These are phyloP conservation scores for Lochmaea crataegi DNA, from an alignment of 2,888 invertebrate species.

Conservation along the genomic window DNA sequence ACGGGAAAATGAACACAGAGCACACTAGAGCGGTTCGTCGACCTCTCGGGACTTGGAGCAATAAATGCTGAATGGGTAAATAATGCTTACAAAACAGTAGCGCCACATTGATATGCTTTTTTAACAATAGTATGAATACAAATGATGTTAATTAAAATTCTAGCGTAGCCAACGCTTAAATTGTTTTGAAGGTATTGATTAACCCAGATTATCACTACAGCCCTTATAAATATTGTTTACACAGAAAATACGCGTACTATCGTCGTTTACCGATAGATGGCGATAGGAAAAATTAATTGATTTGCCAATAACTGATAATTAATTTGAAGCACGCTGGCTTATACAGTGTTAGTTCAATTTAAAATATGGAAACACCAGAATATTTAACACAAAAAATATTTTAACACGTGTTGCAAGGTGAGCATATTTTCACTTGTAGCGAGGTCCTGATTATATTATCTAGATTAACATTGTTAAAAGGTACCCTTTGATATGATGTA, in stretches of 20 bases:
- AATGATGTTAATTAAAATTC: not conserved
- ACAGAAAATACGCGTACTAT: not conserved
- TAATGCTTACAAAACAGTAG: slow-evolving; percentile 31
- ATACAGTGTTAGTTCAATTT: too few species aligned
- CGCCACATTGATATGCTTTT: slow-evolving; percentile 5
- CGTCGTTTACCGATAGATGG: too few species aligned
- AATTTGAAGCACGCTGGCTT: not conserved
- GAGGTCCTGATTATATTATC: too few species aligned
- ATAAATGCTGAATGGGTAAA: slow-evolving; percentile 36
- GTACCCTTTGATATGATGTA: too few species aligned
- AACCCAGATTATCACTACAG: not conserved
- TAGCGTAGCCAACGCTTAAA: not conserved
- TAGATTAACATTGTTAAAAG: too few species aligned
- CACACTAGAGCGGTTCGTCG: slow-evolving; percentile 32
- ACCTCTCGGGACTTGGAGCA: slow-evolving; percentile 32
- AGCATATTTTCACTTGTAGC: too few species aligned
- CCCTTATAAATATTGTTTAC: not conserved
- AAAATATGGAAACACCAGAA: too few species aligned
- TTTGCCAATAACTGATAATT: not conserved
- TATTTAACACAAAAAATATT: too few species aligned
- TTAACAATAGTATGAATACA: not conserved
- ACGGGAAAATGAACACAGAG: slow-evolving; percentile 31
- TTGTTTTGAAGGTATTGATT: not conserved
- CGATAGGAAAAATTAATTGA: not conserved
- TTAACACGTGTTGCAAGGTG: too few species aligned